These are phyloP conservation scores for Ceratoteleas bidentatus DNA, from an alignment of 1,140 invertebrate species.

Conservation along the genomic window DNA sequence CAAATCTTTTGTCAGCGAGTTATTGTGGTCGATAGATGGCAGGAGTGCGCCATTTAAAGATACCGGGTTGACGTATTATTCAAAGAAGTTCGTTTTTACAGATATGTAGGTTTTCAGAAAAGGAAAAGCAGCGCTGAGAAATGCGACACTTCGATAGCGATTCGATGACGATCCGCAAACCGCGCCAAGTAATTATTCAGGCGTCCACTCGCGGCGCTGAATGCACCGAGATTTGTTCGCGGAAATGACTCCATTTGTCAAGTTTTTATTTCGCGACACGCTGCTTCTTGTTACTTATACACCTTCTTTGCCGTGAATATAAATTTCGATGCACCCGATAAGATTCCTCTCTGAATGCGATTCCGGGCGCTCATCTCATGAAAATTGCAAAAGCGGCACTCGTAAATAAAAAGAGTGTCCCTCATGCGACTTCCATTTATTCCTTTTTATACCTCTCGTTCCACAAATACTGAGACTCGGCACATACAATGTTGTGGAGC, in stretches of 20 bases:
- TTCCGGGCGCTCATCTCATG: constrained; percentile 58
- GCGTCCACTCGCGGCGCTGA: constrained; percentile 17
- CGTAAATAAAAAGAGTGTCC: too few species aligned
- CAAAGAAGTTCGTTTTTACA: too few species aligned
- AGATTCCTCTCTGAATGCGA: constrained; percentile 58
- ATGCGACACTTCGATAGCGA: neutral
- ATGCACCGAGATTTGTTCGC: constrained; percentile 32
- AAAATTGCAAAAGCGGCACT: constrained; percentile 61
- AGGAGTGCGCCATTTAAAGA: too few species aligned
- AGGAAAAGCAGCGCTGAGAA: too few species aligned
- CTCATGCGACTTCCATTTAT: constrained; percentile 61
- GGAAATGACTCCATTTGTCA: constrained; percentile 50
- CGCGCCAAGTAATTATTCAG: constrained; percentile 36
- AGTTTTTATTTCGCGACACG: constrained; percentile 45
- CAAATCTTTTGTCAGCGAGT: too few species aligned
- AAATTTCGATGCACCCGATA: constrained; percentile 62
- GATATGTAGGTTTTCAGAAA: too few species aligned
- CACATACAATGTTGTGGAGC: constrained; percentile 44
- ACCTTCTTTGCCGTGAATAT: constrained; percentile 58
- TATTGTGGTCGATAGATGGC: too few species aligned
- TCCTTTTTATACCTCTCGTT: constrained; percentile 61
- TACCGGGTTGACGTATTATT: too few species aligned
- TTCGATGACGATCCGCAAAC: neutral
- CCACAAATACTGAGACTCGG: constrained; percentile 54
- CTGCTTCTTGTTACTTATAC: constrained; percentile 61